A percentile compares a stretch with the other conserved stretches of the same genome.
Evolutionary conservation across 2,888 invertebrate genomes (phyloP).

Genomic region (Pyrrhosoma nymphula): DNA sequence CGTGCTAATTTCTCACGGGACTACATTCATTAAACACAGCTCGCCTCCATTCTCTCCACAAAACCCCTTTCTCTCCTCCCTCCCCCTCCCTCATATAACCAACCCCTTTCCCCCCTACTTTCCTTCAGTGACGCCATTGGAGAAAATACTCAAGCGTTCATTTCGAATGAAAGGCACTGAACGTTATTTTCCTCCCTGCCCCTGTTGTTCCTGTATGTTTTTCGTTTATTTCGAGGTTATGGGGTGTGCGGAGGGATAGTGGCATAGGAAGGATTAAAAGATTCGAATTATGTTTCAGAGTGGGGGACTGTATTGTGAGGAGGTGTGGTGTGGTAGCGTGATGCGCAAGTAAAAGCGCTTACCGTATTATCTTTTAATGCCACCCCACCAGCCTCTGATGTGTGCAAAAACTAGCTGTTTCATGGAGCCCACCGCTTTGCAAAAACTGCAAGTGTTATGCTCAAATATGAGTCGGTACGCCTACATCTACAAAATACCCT

Average conservation of each 20-base stretch:
- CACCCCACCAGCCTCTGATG: background rate
- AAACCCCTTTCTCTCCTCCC: too few relatives aligned
- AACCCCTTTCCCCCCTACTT: background rate
- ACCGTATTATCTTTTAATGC: background rate
- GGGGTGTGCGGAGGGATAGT: background rate
- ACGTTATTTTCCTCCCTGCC: background rate
- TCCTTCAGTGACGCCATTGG: background rate
- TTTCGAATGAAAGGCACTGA: slow-evolving; percentile 37
- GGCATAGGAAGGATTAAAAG: background rate
- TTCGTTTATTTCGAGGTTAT: background rate
- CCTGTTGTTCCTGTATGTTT: background rate
- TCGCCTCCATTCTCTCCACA: background rate
- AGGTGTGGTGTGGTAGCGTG: too few relatives aligned
- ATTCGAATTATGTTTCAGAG: slow-evolving; percentile 8
- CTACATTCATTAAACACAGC: slow-evolving; percentile 48
- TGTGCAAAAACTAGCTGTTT: background rate
- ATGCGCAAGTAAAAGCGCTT: background rate
- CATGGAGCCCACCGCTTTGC: background rate
- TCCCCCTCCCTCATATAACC: background rate
- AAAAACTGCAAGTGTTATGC: background rate
- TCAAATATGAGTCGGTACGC: too few relatives aligned
- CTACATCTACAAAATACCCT: too few relatives aligned
- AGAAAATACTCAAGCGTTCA: background rate
- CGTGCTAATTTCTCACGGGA: slow-evolving; percentile 63
- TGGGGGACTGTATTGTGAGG: too few relatives aligned